Evolutionary conservation across 30 jellyfish, hydroid and myxozoan genomes (phyloP), one percentile per base, ranked within the genome.

Genomic region (Turritopsis rubra): DNA sequence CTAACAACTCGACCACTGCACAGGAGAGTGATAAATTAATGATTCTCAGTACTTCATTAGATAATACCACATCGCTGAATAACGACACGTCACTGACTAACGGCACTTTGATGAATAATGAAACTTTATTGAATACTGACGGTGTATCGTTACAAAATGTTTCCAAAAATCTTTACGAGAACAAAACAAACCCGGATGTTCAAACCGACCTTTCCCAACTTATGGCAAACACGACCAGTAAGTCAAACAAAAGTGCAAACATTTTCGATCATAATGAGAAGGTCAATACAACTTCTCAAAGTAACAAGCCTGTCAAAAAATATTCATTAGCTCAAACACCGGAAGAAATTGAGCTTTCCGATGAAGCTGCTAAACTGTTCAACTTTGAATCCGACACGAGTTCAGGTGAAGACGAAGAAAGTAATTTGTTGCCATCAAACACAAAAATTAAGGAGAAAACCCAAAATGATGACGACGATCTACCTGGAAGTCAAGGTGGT

Each of bases 401-500:
- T 18, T 73, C 28, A 21, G 68, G 89, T 74, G 60, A 41, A 13
- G 71, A 84, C 18, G 83, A 73, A 29, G 89, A 70, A 25, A 54
- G 28, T 21, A 66, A 66, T 28, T 54, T 53, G 17, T 24, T 74
- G 41, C 73, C 88, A 1, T 21, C 79, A 18, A 78, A 52, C 27
- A 22, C 23, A 65, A 82, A 82, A 23, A 26, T 74, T 26, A 26
- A 74, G 60, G 82, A 81, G 94, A 87, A 85, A 28, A 79, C 82
- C 85, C 84, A 86, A 54, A 95, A 92, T 26, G 86, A 89, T 19
- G 95, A 86, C 29, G 83, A 72, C 68, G 99, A 89, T 22, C 68
- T 94, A 27, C 99, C 99, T 29, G 99, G 99, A 13, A 89, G 90
- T 66, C 95, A 83, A 54, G 99, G 99, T 66, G 73, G 77, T 23